These are phyloP conservation scores for Poicephalus gulielmi DNA, from an alignment of 2,113 vertebrate species.

Conservation along the genomic window DNA sequence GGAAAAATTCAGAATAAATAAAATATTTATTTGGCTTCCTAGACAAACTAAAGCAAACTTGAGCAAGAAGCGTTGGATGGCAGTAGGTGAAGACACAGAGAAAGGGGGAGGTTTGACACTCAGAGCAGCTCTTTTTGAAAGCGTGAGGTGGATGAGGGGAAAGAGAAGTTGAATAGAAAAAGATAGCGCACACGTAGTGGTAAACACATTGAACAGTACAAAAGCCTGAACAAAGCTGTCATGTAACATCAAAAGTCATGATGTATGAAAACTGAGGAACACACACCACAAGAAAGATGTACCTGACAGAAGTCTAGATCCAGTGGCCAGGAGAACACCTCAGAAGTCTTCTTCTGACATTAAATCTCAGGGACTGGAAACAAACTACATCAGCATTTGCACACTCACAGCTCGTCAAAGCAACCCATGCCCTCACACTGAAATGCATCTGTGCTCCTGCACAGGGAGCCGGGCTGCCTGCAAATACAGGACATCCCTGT, in stretches of 20 bases:
- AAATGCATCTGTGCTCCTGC: not conserved
- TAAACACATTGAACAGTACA: not conserved
- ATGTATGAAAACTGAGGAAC: not conserved
- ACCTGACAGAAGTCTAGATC: not conserved
- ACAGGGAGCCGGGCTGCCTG: too few relatives aligned
- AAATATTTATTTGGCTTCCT: constrained; percentile 38
- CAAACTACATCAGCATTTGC: not conserved
- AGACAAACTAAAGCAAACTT: not conserved
- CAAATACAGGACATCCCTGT: not conserved
- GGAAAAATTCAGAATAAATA: constrained; percentile 44
- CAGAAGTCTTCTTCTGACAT: not conserved
- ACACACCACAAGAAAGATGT: not conserved
- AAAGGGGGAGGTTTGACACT: not conserved
- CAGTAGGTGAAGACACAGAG: not conserved
- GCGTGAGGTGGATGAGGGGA: not conserved
- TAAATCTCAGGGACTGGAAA: not conserved
- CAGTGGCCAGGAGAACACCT: not conserved
- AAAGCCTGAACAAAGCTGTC: not conserved
- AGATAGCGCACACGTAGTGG: not conserved
- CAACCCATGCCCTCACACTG: fast-evolving
- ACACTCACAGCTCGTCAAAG: not conserved
- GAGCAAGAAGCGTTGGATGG: not conserved
- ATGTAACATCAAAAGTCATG: not conserved
- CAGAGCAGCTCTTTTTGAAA: not conserved
- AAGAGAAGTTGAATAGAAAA: not conserved